phyloP scores from a whole-genome alignment of 2,113 vertebrate species.

The Bos taurus region ARS-UCD2.0 NC_037329.1:34010501-34011000 shows the following conservation, averaged over 20 bases:
- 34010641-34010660: background rate
- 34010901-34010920: background rate
- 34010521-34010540: background rate
- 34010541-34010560: background rate
- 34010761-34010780: background rate
- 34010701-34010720: background rate
- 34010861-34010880: background rate
- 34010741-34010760: slow-evolving; percentile 62
- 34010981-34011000: background rate
- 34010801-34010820: background rate
- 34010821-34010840: background rate
- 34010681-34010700: background rate
- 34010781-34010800: background rate
- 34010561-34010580: background rate
- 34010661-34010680: background rate
- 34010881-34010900: background rate
- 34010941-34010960: background rate
- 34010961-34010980: background rate
- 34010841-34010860: background rate
- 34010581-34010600: background rate
- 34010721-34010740: slow-evolving; percentile 40
- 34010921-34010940: background rate
- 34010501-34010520: background rate
- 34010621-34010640: background rate
- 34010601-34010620: background rate